phyloP scores from a whole-genome alignment of 2,113 vertebrate species.

The Sinocyclocheilus anophthalmus region DNA sequence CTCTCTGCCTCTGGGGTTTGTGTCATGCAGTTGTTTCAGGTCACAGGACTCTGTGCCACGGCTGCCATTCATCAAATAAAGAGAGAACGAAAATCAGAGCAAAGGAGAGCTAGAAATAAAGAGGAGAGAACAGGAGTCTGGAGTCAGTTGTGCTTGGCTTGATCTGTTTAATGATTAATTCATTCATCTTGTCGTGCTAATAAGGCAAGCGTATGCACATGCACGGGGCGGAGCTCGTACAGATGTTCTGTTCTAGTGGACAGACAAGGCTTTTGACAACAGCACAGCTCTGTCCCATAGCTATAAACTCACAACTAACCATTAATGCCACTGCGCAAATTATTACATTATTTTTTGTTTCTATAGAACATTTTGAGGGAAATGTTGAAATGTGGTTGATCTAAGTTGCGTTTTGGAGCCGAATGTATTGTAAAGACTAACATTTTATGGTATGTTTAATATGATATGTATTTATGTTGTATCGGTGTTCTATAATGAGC shows the following conservation, averaged over 20 bases:
- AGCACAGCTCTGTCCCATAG: not conserved
- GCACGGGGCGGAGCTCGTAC: not conserved
- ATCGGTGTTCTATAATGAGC: no score
- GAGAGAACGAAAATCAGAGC: not conserved
- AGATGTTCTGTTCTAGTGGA: not conserved
- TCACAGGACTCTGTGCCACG: constrained; percentile 25
- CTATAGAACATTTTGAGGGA: no score
- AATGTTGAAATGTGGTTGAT: no score
- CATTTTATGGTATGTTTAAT: not conserved
- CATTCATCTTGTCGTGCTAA: not conserved
- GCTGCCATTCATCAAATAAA: constrained; percentile 40
- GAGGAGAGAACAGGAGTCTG: not conserved
- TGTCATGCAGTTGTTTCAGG: constrained; percentile 37
- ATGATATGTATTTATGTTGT: no score
- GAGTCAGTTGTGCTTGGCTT: not conserved
- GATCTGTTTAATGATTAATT: constrained; percentile 7
- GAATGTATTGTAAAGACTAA: not conserved
- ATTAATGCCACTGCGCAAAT: not conserved
- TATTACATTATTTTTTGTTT: not conserved
- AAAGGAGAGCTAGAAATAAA: not conserved
- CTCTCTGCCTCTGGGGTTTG: constrained; percentile 15
- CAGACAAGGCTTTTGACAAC: not conserved
- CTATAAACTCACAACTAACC: not conserved
- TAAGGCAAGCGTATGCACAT: not conserved
- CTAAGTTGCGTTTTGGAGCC: not conserved